These are phyloP conservation scores for Cnemophilus loriae DNA, from an alignment of 2,113 vertebrate genomes.

Conservation along the genomic window DNA sequence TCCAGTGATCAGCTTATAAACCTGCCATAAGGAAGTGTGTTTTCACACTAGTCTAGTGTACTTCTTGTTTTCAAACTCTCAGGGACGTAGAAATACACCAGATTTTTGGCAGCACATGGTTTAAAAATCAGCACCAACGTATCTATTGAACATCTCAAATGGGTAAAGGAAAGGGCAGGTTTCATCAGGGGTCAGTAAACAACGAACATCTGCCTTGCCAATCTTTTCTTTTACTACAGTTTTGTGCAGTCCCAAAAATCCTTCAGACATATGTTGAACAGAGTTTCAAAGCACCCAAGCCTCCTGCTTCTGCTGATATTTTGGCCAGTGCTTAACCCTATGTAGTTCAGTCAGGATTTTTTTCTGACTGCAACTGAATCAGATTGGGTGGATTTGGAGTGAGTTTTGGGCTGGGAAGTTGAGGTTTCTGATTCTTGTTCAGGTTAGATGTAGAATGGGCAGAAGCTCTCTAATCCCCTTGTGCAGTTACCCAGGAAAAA, in stretches of 20 bases:
- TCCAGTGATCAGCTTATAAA: constrained; percentile 69
- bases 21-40: constrained; percentile 66
- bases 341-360: constrained; percentile 46
- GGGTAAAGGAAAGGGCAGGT: constrained; percentile 68
- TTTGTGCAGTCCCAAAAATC: constrained; percentile 61
- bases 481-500: neutral
- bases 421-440: neutral
- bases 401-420: neutral
- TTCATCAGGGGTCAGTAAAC: constrained; percentile 66
- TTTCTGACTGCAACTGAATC: neutral
- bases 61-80: constrained; percentile 66
- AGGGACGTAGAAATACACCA: constrained; percentile 44
- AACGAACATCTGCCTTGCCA: constrained; percentile 70
- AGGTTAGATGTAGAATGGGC: neutral
- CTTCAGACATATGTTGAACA: constrained; percentile 66
- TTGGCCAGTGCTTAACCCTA: constrained; percentile 65
- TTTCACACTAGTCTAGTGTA: constrained; percentile 66
- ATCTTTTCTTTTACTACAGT: constrained; percentile 46
- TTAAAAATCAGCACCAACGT: constrained; percentile 52
- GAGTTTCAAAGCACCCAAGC: constrained; percentile 60
- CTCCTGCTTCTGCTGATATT: constrained; percentile 62
- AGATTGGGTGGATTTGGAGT: neutral
- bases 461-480: neutral
- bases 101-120: constrained; percentile 54
- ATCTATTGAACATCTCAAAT: constrained; percentile 64